A percentile compares a stretch with the other conserved stretches of the same genome.
phyloP scores from a whole-genome alignment of 2,797 vertebrate genomes.

The Tangara arthus region DNA sequence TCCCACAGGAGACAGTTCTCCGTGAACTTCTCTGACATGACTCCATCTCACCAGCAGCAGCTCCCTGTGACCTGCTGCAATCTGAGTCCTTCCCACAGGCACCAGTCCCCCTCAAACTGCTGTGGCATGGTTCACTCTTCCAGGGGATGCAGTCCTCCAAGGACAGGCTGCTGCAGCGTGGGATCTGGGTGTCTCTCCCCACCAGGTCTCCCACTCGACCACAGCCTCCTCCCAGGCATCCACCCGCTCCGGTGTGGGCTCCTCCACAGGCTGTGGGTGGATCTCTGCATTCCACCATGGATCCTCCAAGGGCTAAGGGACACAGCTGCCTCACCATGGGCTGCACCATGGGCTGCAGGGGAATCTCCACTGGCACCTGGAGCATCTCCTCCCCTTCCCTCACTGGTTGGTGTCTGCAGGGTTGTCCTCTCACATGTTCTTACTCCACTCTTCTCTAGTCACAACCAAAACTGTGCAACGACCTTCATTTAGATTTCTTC shows the following conservation, averaged over 20 bases:
- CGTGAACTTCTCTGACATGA: fast-evolving
- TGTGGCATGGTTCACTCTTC: background rate
- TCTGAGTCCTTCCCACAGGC: background rate
- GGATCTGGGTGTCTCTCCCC: background rate
- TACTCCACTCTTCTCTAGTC: background rate
- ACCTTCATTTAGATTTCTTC: background rate
- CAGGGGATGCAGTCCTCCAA: background rate
- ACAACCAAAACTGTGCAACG: background rate
- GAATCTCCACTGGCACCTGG: fast-evolving
- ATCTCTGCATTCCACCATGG: background rate
- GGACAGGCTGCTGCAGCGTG: background rate
- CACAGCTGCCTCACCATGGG: background rate
- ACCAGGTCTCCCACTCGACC: background rate
- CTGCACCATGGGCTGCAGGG: background rate
- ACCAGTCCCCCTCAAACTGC: background rate
- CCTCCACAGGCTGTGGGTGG: background rate
- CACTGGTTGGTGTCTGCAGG: no score
- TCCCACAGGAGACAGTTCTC: background rate
- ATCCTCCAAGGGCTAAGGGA: background rate
- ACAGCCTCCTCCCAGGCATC: background rate
- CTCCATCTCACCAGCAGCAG: background rate
- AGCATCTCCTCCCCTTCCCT: background rate
- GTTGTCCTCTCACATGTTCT: background rate
- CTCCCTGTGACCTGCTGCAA: background rate
- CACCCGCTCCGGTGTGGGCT: fast-evolving